Base-by-base conservation (phyloP, 2,888 invertebrate species). In the Hesperia comma region DNA sequence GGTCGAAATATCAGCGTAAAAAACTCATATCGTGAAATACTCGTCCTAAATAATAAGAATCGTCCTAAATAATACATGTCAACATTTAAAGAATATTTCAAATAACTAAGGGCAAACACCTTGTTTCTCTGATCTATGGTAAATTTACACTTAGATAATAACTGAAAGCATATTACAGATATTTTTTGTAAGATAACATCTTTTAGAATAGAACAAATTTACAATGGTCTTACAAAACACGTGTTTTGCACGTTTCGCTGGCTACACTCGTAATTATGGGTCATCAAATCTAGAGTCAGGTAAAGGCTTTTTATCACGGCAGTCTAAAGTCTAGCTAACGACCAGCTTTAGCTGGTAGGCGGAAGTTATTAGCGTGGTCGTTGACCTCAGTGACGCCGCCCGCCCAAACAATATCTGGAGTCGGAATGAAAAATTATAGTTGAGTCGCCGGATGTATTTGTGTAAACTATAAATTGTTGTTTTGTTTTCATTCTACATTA, bases 361-460 rank as follows among this genome's bases (percentile, higher is more conserved):
- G 91, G 90, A 91, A 90, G 88, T 90, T 90, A 90, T 89, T 91
- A 91, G 83, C 81, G 83, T 72, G 90, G 85, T 84, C 86, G 73
- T 77, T 83, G 82, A 86, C 81, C 87, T 74, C 81, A 79, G 77
- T 79, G 76, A 71, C 73, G 76, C 72, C 71, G 76, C 78, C 79
- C 88, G 85, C 88, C 87, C 84, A 85, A 85, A 85, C 85, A 78
- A 74, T 74, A 76, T 76, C 76, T 79, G 79, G 69, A 67, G 68
- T 58, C 49, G 63, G 51, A 66, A 37, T 41, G 37, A 64, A 62
- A 66, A 58, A 37, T 51, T 53, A 32, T 56, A 19, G 12, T 33
- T 33, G 19, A 15, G 4, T 55, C 43, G 8, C 26, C 53, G 21
- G 21, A 32, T 26, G 46, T 12, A 63, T 58, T 58, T 58, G 37